phyloP scores from a whole-genome alignment of 1,140 invertebrate species.

The Drosophila ficusphila region DNA sequence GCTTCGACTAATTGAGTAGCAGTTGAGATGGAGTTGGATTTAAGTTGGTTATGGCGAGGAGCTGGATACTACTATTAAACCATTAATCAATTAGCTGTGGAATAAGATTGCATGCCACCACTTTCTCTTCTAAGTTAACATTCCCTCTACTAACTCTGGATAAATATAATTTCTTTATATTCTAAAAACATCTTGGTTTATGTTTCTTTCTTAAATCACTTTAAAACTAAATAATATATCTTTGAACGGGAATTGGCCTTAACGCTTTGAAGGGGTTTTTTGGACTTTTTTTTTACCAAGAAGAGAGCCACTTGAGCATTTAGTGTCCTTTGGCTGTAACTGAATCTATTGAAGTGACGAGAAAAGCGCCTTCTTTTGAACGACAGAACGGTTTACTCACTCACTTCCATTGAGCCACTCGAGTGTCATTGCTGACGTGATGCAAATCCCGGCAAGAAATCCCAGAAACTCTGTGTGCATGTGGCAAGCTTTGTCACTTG shows the following conservation, averaged over 20 bases:
- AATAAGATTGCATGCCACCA: neutral
- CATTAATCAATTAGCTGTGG: constrained; percentile 1
- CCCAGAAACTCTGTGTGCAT: constrained; percentile 14
- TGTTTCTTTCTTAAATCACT: constrained; percentile 15
- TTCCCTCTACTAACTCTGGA: constrained; percentile 15
- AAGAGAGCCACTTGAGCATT: constrained; percentile 6
- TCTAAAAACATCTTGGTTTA: neutral
- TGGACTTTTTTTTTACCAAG: neutral
- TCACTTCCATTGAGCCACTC: constrained; percentile 19
- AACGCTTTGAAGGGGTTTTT: neutral
- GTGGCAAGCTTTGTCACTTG: constrained; percentile 23
- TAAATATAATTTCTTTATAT: constrained; percentile 10
- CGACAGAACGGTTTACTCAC: constrained; percentile 24
- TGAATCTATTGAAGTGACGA: constrained; percentile 28
- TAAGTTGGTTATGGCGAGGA: constrained; percentile 12
- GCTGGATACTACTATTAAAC: constrained; percentile 1
- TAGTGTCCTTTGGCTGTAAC: constrained; percentile 10
- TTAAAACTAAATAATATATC: neutral
- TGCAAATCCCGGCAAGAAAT: constrained; percentile 41
- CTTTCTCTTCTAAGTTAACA: constrained; percentile 2
- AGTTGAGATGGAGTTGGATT: constrained; percentile 23
- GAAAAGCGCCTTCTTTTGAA: constrained; percentile 25
- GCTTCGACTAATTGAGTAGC: constrained; percentile 44
- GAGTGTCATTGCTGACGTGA: constrained; percentile 29
- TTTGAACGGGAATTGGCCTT: neutral